Evolutionary conservation across 2,888 invertebrate genomes (phyloP).

Genomic region (Serripes groenlandicus): DNA sequence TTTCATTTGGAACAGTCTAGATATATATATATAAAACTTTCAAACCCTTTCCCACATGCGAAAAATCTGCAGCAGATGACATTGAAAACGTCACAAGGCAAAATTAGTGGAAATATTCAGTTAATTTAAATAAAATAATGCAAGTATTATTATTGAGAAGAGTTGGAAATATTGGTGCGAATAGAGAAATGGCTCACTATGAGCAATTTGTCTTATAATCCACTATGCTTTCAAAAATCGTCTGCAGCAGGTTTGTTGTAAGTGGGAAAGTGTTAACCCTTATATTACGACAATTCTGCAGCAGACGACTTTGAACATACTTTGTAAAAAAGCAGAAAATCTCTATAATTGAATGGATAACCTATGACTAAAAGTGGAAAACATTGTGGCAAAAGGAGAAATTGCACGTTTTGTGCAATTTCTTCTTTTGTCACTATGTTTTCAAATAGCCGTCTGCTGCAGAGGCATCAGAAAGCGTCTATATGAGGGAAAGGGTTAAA

Average conservation of each 20-base stretch:
- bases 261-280: too few species aligned
- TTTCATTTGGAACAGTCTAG: too few species aligned
- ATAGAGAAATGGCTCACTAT: background rate
- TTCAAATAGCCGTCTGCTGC: background rate
- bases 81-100: too few species aligned
- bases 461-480: background rate
- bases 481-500: background rate
- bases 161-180: background rate
- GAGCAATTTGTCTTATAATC: background rate
- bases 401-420: background rate
- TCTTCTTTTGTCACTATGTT: background rate
- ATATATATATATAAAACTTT: too few species aligned
- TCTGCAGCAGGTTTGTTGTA: background rate
- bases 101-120: too few species aligned
- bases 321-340: background rate
- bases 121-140: too few species aligned
- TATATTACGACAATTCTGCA: too few species aligned
- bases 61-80: too few species aligned
- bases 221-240: background rate
- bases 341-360: background rate
- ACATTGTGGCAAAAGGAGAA: background rate
- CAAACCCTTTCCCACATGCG: too few species aligned
- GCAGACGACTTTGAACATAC: background rate
- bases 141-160: too few species aligned
- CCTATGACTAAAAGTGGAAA: background rate